Conservation (phyloP, 2,113 vertebrate species). For the Callionymus lyra region DNA sequence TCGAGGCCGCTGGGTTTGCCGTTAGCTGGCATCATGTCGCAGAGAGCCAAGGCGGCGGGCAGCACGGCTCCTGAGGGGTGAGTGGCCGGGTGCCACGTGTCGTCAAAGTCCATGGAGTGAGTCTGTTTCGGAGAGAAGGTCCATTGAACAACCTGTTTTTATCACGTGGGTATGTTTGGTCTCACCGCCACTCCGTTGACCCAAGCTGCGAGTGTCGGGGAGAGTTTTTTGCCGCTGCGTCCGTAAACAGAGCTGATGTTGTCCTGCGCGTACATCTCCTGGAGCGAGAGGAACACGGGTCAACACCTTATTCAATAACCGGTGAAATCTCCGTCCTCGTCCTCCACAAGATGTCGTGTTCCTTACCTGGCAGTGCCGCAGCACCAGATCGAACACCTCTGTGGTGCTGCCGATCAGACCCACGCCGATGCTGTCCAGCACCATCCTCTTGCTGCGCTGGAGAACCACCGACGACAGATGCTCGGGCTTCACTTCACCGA, state of each 20-base stretch:
- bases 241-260: slow-evolving; percentile 76
- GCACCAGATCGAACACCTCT: slow-evolving; percentile 66
- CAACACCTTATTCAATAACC: not conserved
- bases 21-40: slow-evolving; percentile 69
- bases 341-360: no score
- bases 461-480: slow-evolving; percentile 64
- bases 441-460: slow-evolving; percentile 81
- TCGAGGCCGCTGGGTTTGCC: slow-evolving; percentile 74
- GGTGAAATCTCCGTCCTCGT: not conserved
- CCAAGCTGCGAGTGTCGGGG: slow-evolving; percentile 75
- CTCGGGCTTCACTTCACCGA: slow-evolving; percentile 59
- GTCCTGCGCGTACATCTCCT: slow-evolving; percentile 72
- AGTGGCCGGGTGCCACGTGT: slow-evolving; percentile 84
- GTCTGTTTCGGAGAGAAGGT: slow-evolving; percentile 49
- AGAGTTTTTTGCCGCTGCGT: slow-evolving; percentile 61
- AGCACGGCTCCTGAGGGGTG: slow-evolving; percentile 81
- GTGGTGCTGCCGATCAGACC: slow-evolving; percentile 80
- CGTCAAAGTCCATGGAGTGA: slow-evolving; percentile 87
- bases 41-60: slow-evolving; percentile 75
- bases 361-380: slow-evolving; percentile 78
- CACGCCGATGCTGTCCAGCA: slow-evolving; percentile 81
- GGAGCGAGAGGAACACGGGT: slow-evolving; percentile 11
- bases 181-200: slow-evolving; percentile 83
- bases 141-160: not conserved
- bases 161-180: slow-evolving; percentile 1